phyloP scores from a whole-genome alignment of 2,113 vertebrate species.

The Zapornia atra region DNA sequence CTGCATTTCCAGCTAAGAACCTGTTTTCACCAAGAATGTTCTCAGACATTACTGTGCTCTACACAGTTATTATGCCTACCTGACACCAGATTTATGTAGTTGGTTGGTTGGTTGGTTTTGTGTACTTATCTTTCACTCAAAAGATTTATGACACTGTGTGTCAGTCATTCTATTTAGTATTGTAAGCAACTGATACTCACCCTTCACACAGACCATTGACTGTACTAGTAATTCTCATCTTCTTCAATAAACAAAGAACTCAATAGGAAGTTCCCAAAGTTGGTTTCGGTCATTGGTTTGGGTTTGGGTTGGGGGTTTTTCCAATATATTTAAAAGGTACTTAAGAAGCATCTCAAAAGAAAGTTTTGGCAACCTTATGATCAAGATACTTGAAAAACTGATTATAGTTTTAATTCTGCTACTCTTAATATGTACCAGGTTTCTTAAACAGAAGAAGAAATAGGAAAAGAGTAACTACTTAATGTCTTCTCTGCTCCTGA shows the following conservation, averaged over 20 bases:
- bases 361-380: not conserved
- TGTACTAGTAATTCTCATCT: not conserved
- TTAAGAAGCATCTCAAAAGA: not conserved
- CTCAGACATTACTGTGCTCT: fast-evolving
- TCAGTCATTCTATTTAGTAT: not conserved
- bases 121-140: not conserved
- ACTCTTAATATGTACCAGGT: not conserved
- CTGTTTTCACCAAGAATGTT: not conserved
- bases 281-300: not conserved
- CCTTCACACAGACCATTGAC: not conserved
- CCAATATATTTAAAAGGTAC: not conserved
- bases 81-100: not conserved
- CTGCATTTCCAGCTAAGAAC: not conserved
- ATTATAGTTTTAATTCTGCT: not conserved
- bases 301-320: not conserved
- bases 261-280: not conserved
- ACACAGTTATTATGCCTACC: not conserved
- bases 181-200: not conserved
- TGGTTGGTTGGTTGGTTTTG: not conserved
- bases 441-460: constrained; percentile 9
- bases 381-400: not conserved
- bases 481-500: not conserved
- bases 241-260: not conserved
- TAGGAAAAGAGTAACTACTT: not conserved
- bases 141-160: not conserved